Evolutionary conservation across 2,888 invertebrate genomes (phyloP).

Genomic region (Agonopterix alstromeriana): DNA sequence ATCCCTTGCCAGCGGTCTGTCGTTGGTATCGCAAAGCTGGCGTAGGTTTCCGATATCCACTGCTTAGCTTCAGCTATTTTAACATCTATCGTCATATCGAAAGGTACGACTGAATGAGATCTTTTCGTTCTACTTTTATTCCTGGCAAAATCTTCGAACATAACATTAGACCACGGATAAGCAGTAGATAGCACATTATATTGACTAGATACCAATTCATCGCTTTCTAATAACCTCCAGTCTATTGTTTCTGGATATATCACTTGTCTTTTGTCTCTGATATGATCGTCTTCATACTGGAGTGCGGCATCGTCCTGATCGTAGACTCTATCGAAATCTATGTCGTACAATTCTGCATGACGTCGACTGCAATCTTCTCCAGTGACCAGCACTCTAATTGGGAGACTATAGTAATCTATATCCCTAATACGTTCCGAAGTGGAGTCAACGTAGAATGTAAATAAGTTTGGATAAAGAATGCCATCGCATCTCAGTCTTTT

Average conservation of each 20-base stretch:
- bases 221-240: conserved; percentile 65
- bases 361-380: conserved; percentile 83
- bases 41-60: conserved; percentile 91
- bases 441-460: conserved; percentile 92
- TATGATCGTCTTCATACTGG: conserved; percentile 59
- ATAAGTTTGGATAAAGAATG: conserved; percentile 88
- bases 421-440: conserved; percentile 86
- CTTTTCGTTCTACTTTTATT: conserved; percentile 73
- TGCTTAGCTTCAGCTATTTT: conserved; percentile 86
- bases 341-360: conserved; percentile 77
- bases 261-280: conserved; percentile 57
- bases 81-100: conserved; percentile 79
- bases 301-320: conserved; percentile 66
- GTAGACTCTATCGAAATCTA: conserved; percentile 76
- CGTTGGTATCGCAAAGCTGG: conserved; percentile 91
- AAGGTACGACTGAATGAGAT: conserved; percentile 54
- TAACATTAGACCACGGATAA: conserved; percentile 72
- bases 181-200: conserved; percentile 65
- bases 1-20: conserved; percentile 88
- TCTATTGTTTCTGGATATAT: conserved; percentile 52
- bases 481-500: conserved; percentile 87
- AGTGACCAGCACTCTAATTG: conserved; percentile 84
- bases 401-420: conserved; percentile 89
- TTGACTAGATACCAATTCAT: conserved; percentile 66
- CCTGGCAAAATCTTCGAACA: conserved; percentile 70